Evolutionary conservation across 2,113 vertebrate genomes (phyloP).

Genomic region (Labeo catla): DNA sequence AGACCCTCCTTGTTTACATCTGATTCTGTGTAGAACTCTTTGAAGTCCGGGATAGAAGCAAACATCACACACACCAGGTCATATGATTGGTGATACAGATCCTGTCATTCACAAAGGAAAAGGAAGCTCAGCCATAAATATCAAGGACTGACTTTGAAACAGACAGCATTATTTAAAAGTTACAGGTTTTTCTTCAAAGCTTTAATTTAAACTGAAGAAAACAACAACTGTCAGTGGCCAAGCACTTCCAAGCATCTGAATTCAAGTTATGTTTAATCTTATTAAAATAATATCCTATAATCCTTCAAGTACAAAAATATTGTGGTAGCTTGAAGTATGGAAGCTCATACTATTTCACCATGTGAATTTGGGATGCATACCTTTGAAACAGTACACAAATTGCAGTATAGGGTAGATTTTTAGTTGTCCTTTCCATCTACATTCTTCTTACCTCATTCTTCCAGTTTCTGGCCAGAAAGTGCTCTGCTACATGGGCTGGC

Average conservation of each 20-base stretch:
- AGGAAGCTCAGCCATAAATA: not conserved
- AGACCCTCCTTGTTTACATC: conserved; percentile 98
- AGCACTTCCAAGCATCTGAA: not conserved
- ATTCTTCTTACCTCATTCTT: conserved; percentile 88
- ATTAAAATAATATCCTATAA: no score
- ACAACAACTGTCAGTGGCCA: not conserved
- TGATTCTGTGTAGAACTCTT: conserved; percentile 98
- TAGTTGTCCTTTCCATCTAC: not conserved
- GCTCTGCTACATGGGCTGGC: conserved; percentile 95
- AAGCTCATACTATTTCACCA: not conserved
- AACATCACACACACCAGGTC: conserved; percentile 98
- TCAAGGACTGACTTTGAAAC: not conserved
- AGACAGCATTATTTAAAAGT: not conserved
- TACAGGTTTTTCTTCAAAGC: not conserved
- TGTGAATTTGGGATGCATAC: not conserved
- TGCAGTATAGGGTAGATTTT: not conserved
- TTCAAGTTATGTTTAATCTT: not conserved
- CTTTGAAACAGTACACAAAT: not conserved
- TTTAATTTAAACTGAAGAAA: not conserved
- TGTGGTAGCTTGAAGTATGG: not conserved
- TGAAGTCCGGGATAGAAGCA: conserved; percentile 98
- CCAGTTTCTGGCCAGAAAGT: conserved; percentile 95
- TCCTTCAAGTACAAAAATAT: not conserved
- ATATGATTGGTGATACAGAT: conserved; percentile 96
- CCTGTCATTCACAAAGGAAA: conserved; percentile 74